Conservation (phyloP, 2,888 invertebrate genomes). For the Lymantria dispar region DNA sequence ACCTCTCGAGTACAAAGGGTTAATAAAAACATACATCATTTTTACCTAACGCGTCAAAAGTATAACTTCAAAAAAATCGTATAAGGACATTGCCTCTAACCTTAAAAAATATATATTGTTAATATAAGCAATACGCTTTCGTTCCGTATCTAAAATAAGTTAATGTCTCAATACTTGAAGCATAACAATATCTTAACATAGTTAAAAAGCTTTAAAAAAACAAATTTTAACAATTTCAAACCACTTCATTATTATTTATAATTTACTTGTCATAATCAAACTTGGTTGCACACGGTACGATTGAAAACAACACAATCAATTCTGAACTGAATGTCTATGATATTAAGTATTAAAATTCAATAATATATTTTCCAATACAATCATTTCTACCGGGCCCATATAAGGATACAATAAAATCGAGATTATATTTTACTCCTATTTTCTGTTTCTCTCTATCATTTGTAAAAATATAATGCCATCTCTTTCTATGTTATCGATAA, state of each 20-base stretch:
- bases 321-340: slow-evolving; percentile 18
- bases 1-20: too few relatives aligned
- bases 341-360: slow-evolving; percentile 14
- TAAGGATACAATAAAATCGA: slow-evolving; percentile 63
- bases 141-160: too few relatives aligned
- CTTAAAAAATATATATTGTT: too few relatives aligned
- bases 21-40: too few relatives aligned
- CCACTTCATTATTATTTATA: slow-evolving; percentile 55
- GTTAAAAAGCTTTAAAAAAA: slow-evolving; percentile 29
- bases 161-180: too few relatives aligned
- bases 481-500: slow-evolving; percentile 24
- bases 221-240: slow-evolving; percentile 45
- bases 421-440: slow-evolving; percentile 53
- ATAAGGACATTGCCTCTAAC: too few relatives aligned
- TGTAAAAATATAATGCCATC: slow-evolving; percentile 17
- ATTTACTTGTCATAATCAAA: slow-evolving; percentile 56
- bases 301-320: slow-evolving; percentile 23
- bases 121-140: too few relatives aligned
- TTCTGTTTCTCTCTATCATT: slow-evolving; percentile 36
- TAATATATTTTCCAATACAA: slow-evolving; percentile 30
- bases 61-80: too few relatives aligned
- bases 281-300: slow-evolving; percentile 65
- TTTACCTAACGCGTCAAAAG: too few relatives aligned
- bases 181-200: too few relatives aligned
- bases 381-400: slow-evolving; percentile 50